phyloP scores from a whole-genome alignment of 2,888 invertebrate genomes.

The Rhamphomyia laevipes region DNA sequence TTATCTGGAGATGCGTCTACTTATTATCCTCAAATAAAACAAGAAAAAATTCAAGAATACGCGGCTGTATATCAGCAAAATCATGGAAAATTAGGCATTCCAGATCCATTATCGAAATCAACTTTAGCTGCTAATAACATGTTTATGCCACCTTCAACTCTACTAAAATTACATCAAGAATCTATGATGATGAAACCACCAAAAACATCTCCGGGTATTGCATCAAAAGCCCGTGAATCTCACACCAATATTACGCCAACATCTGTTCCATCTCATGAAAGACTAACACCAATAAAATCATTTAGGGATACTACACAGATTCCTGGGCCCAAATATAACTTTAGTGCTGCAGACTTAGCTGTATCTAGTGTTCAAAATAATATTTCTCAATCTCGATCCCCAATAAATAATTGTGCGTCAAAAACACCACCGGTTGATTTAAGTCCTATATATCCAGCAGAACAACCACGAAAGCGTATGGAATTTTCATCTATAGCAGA shows the following conservation, averaged over 20 bases:
- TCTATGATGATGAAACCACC: constrained; percentile 43
- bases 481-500: constrained; percentile 38
- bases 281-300: constrained; percentile 33
- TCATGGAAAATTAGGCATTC: constrained; percentile 41
- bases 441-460: constrained; percentile 31
- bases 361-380: constrained; percentile 36
- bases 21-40: constrained; percentile 33
- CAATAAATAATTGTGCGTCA: constrained; percentile 31
- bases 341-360: constrained; percentile 37
- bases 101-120: constrained; percentile 65
- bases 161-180: constrained; percentile 55
- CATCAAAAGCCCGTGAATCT: constrained; percentile 9
- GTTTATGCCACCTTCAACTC: constrained; percentile 57
- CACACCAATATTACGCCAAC: constrained; percentile 27
- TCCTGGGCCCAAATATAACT: constrained; percentile 31
- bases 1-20: constrained; percentile 27
- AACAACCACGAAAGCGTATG: constrained; percentile 36
- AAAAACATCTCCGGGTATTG: constrained; percentile 32
- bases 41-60: constrained; percentile 42
- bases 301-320: constrained; percentile 14
- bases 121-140: constrained; percentile 66
- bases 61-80: constrained; percentile 39
- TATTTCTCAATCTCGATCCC: constrained; percentile 29
- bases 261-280: constrained; percentile 30
- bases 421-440: constrained; percentile 34